Evolutionary conservation across 2,888 invertebrate species (phyloP).

Genomic region (Venustoraphidia nigricollis): DNA sequence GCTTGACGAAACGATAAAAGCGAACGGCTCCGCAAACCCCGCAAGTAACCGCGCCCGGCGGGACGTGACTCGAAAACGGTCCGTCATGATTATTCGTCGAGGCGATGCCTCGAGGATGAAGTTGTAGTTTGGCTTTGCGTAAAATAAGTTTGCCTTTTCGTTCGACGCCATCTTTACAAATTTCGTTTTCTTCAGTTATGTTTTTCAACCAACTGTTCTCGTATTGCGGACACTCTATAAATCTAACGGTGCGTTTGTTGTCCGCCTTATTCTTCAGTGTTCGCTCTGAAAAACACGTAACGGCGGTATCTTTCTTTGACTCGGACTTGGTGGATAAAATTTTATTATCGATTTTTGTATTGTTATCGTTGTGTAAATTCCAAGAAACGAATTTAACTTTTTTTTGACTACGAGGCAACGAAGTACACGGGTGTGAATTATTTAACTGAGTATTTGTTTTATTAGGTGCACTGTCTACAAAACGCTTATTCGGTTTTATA

Average conservation of each 20-base stretch:
- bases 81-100: conserved; percentile 40
- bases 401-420: too few relatives aligned
- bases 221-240: conserved; percentile 9
- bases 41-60: conserved; percentile 53
- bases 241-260: conserved; percentile 9
- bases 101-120: conserved; percentile 31
- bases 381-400: too few relatives aligned
- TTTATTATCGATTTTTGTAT: too few relatives aligned
- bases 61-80: conserved; percentile 46
- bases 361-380: too few relatives aligned
- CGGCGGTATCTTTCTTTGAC: too few relatives aligned
- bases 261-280: conserved; percentile 7
- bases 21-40: conserved; percentile 66
- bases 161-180: conserved; percentile 16
- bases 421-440: too few relatives aligned
- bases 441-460: too few relatives aligned
- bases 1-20: conserved; percentile 59
- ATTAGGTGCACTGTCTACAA: conserved; percentile 44
- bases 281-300: too few relatives aligned
- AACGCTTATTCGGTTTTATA: conserved; percentile 76
- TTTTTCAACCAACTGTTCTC: conserved; percentile 14
- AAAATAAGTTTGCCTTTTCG: conserved; percentile 49
- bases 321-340: too few relatives aligned
- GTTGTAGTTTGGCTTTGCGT: conserved; percentile 49
- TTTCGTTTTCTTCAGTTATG: conserved; percentile 28